phyloP scores from a whole-genome alignment of 2,888 invertebrate genomes.

The Limenitis arthemis region DNA sequence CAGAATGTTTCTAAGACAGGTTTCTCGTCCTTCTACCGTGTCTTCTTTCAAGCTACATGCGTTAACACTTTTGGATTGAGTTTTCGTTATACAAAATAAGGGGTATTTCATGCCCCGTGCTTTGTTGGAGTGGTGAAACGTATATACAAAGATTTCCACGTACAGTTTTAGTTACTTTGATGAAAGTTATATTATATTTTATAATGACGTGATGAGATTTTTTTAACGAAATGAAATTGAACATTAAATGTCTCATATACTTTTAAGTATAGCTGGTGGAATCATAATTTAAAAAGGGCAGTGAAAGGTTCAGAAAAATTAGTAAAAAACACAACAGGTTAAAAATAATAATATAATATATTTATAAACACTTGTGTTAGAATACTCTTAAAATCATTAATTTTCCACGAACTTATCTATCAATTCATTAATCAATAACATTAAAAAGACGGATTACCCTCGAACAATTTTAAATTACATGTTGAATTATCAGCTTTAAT shows the following conservation, averaged over 20 bases:
- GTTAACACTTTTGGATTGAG: slow-evolving; percentile 25
- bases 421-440: slow-evolving; percentile 65
- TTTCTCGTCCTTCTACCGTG: slow-evolving; percentile 16
- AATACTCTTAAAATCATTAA: slow-evolving; percentile 71
- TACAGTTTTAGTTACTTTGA: slow-evolving; percentile 3
- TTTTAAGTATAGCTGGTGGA: slow-evolving; percentile 61
- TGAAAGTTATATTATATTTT: neutral
- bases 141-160: slow-evolving; percentile 34
- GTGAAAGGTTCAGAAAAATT: slow-evolving; percentile 51
- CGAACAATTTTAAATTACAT: slow-evolving; percentile 39
- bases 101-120: slow-evolving; percentile 47
- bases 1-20: slow-evolving; percentile 8
- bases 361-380: slow-evolving; percentile 73
- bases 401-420: slow-evolving; percentile 69
- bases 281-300: slow-evolving; percentile 43
- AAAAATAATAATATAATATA: slow-evolving; percentile 73
- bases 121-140: slow-evolving; percentile 31
- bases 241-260: slow-evolving; percentile 5
- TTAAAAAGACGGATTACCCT: slow-evolving; percentile 56
- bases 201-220: neutral
- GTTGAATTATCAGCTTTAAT: slow-evolving; percentile 18
- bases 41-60: slow-evolving; percentile 28
- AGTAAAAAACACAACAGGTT: slow-evolving; percentile 62
- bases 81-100: slow-evolving; percentile 38
- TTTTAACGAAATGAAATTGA: neutral